phyloP scores from a whole-genome alignment of 2,797 vertebrate species.

The Muscicapa striata region DNA sequence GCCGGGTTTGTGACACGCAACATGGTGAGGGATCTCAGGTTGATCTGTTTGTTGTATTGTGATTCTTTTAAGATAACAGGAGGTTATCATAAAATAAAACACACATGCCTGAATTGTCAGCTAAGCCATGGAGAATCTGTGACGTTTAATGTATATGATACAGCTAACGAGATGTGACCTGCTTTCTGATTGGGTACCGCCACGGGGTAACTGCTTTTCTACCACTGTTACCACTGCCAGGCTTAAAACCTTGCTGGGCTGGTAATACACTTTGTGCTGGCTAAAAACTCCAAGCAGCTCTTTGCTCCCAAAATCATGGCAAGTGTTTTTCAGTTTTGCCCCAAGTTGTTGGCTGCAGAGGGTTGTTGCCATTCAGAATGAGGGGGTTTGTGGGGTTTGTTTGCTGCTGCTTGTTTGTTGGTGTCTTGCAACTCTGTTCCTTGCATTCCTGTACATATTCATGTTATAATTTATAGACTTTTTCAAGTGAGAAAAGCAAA shows the following conservation, averaged over 20 bases:
- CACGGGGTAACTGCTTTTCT: slow-evolving; percentile 44
- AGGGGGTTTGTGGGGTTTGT: not conserved
- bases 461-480: not conserved
- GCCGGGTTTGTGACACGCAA: not conserved
- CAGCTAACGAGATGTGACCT: slow-evolving; percentile 73
- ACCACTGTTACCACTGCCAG: not conserved
- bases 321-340: slow-evolving; percentile 13
- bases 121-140: slow-evolving; percentile 65
- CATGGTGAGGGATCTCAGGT: not conserved
- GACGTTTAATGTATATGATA: slow-evolving; percentile 72
- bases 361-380: not conserved
- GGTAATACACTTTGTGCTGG: not conserved
- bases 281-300: not conserved
- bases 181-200: slow-evolving; percentile 75
- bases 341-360: not conserved
- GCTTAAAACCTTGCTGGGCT: slow-evolving; percentile 23
- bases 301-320: slow-evolving; percentile 2
- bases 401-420: not conserved
- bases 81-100: slow-evolving; percentile 63
- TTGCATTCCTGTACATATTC: not conserved
- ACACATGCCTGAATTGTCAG: slow-evolving; percentile 64
- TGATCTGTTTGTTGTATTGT: not conserved
- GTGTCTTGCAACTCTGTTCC: not conserved
- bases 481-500: not conserved
- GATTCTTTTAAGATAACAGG: slow-evolving; percentile 46